Percentiles rank a stretch among this genome's conserved stretches.
These are phyloP conservation scores for Sialis lutaria DNA, from an alignment of 2,888 invertebrate species.

Conservation along the genomic window DNA sequence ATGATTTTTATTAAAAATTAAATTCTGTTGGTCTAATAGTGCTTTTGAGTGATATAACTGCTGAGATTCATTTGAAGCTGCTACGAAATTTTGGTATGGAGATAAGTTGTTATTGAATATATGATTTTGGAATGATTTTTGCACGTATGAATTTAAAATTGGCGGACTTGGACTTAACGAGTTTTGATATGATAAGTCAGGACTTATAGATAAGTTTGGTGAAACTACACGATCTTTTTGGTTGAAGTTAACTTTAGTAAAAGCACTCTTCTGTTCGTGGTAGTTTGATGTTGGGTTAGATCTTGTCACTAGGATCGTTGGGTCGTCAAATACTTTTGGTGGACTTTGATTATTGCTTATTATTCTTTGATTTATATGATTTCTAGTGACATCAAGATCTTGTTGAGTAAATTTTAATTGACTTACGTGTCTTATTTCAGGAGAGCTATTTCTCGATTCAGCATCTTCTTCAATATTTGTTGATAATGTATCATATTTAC, in stretches of 20 bases:
- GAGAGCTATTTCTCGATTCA: background rate
- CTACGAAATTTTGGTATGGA: constrained; percentile 25
- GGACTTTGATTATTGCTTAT: constrained; percentile 14
- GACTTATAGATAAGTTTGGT: constrained; percentile 56
- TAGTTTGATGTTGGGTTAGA: constrained; percentile 15
- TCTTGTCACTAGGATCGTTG: constrained; percentile 23
- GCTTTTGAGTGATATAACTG: constrained; percentile 9
- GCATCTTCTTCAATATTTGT: constrained; percentile 9
- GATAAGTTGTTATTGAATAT: constrained; percentile 1
- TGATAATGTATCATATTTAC: constrained; percentile 28
- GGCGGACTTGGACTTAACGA: constrained; percentile 62
- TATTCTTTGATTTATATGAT: constrained; percentile 14
- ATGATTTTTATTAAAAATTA: constrained; percentile 18
- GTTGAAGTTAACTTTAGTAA: constrained; percentile 54
- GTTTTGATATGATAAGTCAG: constrained; percentile 59
- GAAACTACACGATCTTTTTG: constrained; percentile 23
- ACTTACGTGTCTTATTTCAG: background rate
- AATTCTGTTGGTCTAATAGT: constrained; percentile 14
- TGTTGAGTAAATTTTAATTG: background rate
- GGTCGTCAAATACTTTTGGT: constrained; percentile 42
- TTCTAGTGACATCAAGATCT: constrained; percentile 11
- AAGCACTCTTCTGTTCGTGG: constrained; percentile 53
- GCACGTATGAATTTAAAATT: constrained; percentile 20
- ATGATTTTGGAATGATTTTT: constrained; percentile 7
- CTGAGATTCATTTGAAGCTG: constrained; percentile 18